Evolutionary conservation across 2,797 vertebrate genomes (phyloP).

Genomic region (Coilia nasus): DNA sequence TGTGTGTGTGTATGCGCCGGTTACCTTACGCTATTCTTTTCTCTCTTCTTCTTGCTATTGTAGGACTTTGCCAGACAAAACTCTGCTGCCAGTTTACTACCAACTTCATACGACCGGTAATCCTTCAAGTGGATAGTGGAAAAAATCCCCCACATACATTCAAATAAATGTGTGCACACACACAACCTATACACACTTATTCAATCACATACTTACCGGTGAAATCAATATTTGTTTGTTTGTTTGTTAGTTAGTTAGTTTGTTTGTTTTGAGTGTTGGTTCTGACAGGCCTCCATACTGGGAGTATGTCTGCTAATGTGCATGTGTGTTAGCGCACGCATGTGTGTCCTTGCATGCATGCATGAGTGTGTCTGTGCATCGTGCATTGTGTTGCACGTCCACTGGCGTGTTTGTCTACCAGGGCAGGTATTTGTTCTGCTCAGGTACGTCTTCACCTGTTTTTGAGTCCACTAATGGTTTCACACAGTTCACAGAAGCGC

Average conservation of each 20-base stretch:
- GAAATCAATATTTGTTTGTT: background rate
- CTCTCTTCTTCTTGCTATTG: background rate
- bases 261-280: background rate
- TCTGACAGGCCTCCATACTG: background rate
- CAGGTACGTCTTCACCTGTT: no score
- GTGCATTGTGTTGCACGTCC: background rate
- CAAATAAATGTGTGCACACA: background rate
- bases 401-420: background rate
- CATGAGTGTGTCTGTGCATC: constrained; percentile 12
- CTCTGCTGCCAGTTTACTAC: background rate
- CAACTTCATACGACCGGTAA: background rate
- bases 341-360: background rate
- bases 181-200: background rate
- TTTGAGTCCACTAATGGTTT: no score
- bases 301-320: no score
- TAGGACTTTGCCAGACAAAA: background rate
- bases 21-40: background rate
- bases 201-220: background rate
- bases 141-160: background rate
- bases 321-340: no score
- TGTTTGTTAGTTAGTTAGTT: background rate
- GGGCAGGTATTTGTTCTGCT: no score
- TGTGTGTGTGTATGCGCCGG: background rate
- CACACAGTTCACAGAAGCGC: no score
- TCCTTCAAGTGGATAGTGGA: background rate